phyloP scores from a whole-genome alignment of 2,797 vertebrate species.

The Falco columbarius region DNA sequence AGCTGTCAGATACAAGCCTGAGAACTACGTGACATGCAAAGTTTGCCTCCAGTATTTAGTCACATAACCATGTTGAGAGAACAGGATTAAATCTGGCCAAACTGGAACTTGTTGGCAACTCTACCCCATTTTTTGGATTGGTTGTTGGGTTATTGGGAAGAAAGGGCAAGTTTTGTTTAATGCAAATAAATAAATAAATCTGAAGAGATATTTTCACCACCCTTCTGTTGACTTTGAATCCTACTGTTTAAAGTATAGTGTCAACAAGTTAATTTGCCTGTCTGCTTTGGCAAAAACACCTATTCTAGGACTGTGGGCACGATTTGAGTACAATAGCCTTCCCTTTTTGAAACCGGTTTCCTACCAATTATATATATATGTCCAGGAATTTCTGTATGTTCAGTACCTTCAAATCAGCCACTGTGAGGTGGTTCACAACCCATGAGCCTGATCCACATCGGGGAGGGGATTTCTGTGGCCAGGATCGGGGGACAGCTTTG shows the following conservation, averaged over 20 bases:
- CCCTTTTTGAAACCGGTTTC: background rate
- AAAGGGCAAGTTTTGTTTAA: background rate
- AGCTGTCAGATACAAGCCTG: background rate
- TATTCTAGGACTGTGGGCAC: background rate
- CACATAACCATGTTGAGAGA: rapidly evolving
- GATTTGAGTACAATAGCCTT: background rate
- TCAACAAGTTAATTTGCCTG: background rate
- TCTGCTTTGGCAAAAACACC: background rate
- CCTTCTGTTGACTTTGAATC: constrained; percentile 11
- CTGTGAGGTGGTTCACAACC: rapidly evolving
- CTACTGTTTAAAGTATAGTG: background rate
- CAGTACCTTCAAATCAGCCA: background rate
- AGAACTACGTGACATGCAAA: background rate
- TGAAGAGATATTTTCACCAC: background rate
- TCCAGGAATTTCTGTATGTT: background rate
- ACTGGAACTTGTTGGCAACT: background rate
- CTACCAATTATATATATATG: background rate
- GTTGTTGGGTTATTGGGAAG: background rate
- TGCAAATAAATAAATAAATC: background rate
- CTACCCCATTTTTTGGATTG: background rate
- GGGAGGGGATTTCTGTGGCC: background rate
- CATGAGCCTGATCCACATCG: background rate
- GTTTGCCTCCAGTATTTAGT: background rate
- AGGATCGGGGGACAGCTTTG: rapidly evolving
- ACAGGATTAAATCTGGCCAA: background rate